Base-by-base conservation (phyloP, 2,113 vertebrate genomes). In the Lepus americanus region DNA sequence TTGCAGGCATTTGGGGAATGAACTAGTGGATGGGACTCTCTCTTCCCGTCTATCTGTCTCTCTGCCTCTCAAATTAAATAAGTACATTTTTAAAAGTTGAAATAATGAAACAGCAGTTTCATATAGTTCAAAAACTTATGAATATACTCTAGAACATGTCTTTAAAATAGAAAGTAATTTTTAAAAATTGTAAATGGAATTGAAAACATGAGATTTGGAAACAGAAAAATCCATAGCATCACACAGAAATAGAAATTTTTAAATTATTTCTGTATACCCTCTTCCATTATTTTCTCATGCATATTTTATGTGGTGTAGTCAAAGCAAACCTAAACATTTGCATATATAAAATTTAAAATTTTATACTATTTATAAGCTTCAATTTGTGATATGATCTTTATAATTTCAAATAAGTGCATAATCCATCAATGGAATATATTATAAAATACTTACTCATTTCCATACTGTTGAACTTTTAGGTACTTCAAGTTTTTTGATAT, bases 151-250 rank as follows among this genome's bases (percentile, higher is more conserved):
- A 72, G 25, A 3, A 80, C n/a, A 76, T 49, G 29, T 51, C 36
- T 90, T 95, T 93, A 84, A 81, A 84, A 69, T 73, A 77, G 4
- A 77, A 84, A 96, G 81, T 82, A 90, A 87, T 88, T 89, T 95
- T 72, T 1, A 6, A 64, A 89, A 86, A 69, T 36, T 87, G 76
- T 87, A 92, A 89, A 73, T 87, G 53, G 51, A 96, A 63, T 86
- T 92, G 90, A 67, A 89, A 91, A 80, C 3, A 11, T 55, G 19
- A 80, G n/a, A 73, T 87, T 92, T 86, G 25, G 33, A 67, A 87
- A 92, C 67, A 39, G 17, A 74, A 96, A 95, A 94, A 79, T 76
- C 9, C 0, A 10, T 90, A 87, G 59, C 61, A 14, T 82, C 2
- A 64, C 1, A 87, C 29, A 53, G 6, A 94, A 92, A 78, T 44